Evolutionary conservation across 2,888 invertebrate genomes (phyloP), one percentile per base, ranked within the genome.

Genomic region (Xestia rhomboidea): DNA sequence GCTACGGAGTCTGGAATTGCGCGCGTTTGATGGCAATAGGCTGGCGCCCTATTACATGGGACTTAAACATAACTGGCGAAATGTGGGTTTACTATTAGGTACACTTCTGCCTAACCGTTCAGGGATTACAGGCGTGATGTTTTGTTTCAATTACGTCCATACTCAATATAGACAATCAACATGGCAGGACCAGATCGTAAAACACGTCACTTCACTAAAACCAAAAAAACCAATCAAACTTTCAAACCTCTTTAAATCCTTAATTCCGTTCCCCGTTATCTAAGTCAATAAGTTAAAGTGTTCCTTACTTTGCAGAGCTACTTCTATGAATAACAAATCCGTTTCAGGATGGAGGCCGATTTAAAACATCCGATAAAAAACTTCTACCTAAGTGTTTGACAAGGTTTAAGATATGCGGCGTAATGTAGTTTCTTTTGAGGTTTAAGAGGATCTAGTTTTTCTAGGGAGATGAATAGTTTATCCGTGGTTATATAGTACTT

Each of bases 281-380:
- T 69, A 18, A 75, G 82, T 62, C 70, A 73, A 78, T 75, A 78
- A 78, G 30, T 78, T 74, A 34, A 64, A 84, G 64, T 51, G 54
- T 60, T 21, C 69, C 30, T 75, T 27, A 62, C 46, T 81, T 81
- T 10, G 44, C 27, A 6, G 27, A 85, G 79, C 57, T 79, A 77
- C 85, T 68, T 77, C 81, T 68, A 76, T 85, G 86, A 87, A 87
- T 87, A 87, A 73, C 68, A 84, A 87, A 87, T 77, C 68, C 38
- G 41, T 30, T 41, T 15, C 0, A 60, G 60, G 41, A 60, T 41
- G 64, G 57, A 70, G 49, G 71, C 68, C 38, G 73, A 85, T 85
- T 79, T 85, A 79, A 85, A 87, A 85, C 83, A 79, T 79, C 72
- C 68, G 86, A 87, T 79, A 86, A 83, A 83, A 76, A 85, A 83